Evolutionary conservation across 2,113 vertebrate species (phyloP).

Genomic region (Cheirogaleus medius): DNA sequence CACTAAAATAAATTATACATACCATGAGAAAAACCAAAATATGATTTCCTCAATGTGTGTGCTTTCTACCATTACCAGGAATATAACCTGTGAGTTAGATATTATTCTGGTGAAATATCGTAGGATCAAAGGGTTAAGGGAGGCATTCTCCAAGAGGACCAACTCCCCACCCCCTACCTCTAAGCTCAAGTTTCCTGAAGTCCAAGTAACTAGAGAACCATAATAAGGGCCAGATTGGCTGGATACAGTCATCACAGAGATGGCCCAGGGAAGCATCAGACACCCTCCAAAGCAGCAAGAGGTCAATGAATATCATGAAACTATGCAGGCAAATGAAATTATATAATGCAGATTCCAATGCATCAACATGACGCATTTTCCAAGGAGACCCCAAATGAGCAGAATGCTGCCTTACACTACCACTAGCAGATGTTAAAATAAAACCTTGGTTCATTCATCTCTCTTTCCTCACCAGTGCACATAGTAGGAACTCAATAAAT

Average conservation of each 20-base stretch:
- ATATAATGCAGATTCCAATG: not conserved
- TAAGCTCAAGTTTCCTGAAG: constrained; percentile 17
- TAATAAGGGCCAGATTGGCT: constrained; percentile 20
- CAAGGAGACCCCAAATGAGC: not conserved
- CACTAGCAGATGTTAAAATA: not conserved
- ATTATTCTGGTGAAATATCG: not conserved
- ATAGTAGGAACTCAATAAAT: not conserved
- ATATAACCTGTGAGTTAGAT: not conserved
- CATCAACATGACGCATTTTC: not conserved
- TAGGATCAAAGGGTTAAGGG: not conserved
- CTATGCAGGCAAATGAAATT: not conserved
- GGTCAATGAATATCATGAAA: not conserved
- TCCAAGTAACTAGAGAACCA: not conserved
- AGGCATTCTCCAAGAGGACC: not conserved
- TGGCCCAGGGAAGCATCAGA: not conserved
- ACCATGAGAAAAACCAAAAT: not conserved
- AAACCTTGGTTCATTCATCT: not conserved
- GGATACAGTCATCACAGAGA: not conserved
- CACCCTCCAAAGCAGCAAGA: not conserved
- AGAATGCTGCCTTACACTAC: not conserved
- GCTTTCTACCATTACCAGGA: not conserved
- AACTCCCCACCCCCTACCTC: not conserved
- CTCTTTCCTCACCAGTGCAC: not conserved
- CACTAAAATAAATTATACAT: not conserved
- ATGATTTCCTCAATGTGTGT: not conserved